Base-by-base conservation (phyloP, 2,888 invertebrate genomes). In the Polietes domitor region DNA sequence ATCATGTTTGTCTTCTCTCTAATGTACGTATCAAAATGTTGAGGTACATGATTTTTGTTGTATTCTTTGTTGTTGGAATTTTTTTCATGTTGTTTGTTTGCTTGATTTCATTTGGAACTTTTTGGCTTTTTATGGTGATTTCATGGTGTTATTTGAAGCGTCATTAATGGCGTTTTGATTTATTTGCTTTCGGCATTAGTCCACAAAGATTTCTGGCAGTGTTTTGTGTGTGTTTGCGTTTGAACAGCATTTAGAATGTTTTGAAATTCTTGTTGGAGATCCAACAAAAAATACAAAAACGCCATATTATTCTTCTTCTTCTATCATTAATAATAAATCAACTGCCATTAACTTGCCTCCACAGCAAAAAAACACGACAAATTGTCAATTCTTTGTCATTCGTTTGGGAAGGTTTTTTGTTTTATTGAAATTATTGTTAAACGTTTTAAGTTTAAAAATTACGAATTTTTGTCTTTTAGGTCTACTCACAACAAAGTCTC, bases 51-150 rank as follows among this genome's bases (percentile, higher is more conserved):
- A 15, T 12, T 74, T 63, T 37, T 37, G 37, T 7, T 12, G 37
- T 7, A 37, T 37, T 37, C 32, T 32, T n/a, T 32, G 32, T 32
- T 32, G 3, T 32, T 32, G n/a, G 2, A 37, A 32, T 65, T 72
- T 50, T 53, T 21, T 41, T 47, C 19, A 32, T 55, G 68, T 70
- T 37, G 17, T 72, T 63, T 72, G 61, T 72, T 19, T 58, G 37
- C 70, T 55, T 10, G 68, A 50, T 19, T 21, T 53, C 12, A 5
- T 47, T 7, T 47, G n/a, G 41, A 41, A 41, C 9, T 10, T n/a
- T n/a, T 32, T n/a, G n/a, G 2, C 4, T n/a, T 50, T 5, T 50
- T 41, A 0, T 47, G 47, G 1, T n/a, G 47, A 47, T 47, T 37
- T 17, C 17, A n/a, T 50, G 17, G 21, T 21, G 47, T 17, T 53